These are phyloP conservation scores for Pituophis catenifer DNA, from an alignment of 2,113 vertebrate species.

Conservation along the genomic window DNA sequence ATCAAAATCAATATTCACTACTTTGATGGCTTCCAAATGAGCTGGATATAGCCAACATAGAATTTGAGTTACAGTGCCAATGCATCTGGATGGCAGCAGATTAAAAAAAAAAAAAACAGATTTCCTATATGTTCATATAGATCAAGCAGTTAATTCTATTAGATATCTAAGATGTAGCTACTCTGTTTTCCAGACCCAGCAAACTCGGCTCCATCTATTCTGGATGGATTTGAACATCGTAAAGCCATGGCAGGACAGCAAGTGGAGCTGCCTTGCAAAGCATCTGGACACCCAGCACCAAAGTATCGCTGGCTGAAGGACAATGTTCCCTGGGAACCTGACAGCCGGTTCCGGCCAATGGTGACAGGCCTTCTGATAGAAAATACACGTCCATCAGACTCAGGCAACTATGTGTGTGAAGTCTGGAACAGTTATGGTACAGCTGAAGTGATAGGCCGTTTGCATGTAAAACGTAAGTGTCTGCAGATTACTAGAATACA, in stretches of 20 bases:
- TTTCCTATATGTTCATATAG: neutral
- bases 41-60: neutral
- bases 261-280: conserved; percentile 96
- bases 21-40: neutral
- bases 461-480: conserved; percentile 93
- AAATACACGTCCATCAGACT: conserved; percentile 84
- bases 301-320: conserved; percentile 98
- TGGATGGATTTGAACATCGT: conserved; percentile 93
- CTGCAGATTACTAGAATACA: neutral
- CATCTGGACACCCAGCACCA: conserved; percentile 90
- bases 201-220: conserved; percentile 91
- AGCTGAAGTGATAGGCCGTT: conserved; percentile 87
- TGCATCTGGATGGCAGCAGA: neutral
- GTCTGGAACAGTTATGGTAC: conserved; percentile 98
- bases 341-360: conserved; percentile 90
- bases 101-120: neutral
- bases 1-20: neutral
- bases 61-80: neutral
- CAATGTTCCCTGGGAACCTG: conserved; percentile 92
- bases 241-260: conserved; percentile 92
- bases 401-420: conserved; percentile 93
- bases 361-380: conserved; percentile 89
- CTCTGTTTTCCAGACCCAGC: conserved; percentile 80
- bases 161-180: neutral
- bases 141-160: neutral